phyloP scores from a whole-genome alignment of 2,888 invertebrate genomes.

The Macrosoma leucophasiata region DNA sequence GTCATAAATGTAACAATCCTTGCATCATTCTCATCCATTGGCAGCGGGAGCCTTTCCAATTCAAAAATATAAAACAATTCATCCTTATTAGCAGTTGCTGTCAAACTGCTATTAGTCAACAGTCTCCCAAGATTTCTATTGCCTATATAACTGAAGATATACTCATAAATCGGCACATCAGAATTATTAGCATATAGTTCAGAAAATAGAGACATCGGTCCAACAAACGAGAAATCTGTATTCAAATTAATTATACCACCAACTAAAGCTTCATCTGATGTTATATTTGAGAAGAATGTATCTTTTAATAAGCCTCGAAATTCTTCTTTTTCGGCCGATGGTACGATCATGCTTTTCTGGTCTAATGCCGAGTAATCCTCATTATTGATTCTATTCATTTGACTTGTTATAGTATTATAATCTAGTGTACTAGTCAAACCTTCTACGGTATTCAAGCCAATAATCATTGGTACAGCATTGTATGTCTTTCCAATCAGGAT shows the following conservation, averaged over 20 bases:
- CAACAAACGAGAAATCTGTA: conserved; percentile 58
- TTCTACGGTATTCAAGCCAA: conserved; percentile 74
- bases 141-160: conserved; percentile 57
- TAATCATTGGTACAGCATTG: conserved; percentile 63
- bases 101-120: conserved; percentile 53
- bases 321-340: conserved; percentile 41
- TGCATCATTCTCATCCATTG: conserved; percentile 60
- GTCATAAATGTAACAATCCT: conserved; percentile 64
- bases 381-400: conserved; percentile 52
- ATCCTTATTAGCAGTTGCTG: conserved; percentile 54
- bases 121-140: conserved; percentile 58
- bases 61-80: conserved; percentile 63
- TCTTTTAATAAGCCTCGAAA: conserved; percentile 45
- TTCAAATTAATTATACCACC: conserved; percentile 62
- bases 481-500: conserved; percentile 42
- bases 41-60: conserved; percentile 51
- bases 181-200: conserved; percentile 52
- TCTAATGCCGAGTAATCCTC: conserved; percentile 54
- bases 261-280: conserved; percentile 48
- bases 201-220: conserved; percentile 54
- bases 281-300: conserved; percentile 51
- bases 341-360: conserved; percentile 41
- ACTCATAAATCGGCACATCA: conserved; percentile 43
- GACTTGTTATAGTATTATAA: conserved; percentile 53
- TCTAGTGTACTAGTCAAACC: conserved; percentile 64